Base-by-base conservation (phyloP, 2,797 vertebrate genomes). In the Phoebastria nigripes region DNA sequence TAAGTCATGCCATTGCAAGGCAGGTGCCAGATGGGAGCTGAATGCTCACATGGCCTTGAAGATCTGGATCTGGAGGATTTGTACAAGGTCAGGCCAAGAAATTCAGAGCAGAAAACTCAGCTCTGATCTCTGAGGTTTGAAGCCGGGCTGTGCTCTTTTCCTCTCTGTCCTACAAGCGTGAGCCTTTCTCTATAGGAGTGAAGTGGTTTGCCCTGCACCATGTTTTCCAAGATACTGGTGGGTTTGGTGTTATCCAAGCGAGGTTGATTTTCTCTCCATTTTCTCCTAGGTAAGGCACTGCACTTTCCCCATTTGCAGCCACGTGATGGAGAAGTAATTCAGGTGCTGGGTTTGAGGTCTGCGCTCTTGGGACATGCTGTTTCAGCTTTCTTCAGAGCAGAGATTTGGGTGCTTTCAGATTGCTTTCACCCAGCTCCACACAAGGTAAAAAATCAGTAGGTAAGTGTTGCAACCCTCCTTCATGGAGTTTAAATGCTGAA, bases 121-220 rank as follows among this genome's bases (percentile, higher is more conserved):
- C 12, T 76, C 70, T 26, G 8, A 37, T 25, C 42, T 24, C 72
- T 0, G 6, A 71, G 51, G 15, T 65, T 25, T 52, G 73, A 26
- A 84, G 44, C 24, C 15, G 58, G 16, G 51, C 80, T 46, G 28
- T 25, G 47, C 15, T 77, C 56, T 77, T 28, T 47, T 35, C 41
- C 47, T 47, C 31, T 33, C 63, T 28, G 17, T 62, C 72, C 71
- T 37, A 14, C 31, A 35, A 24, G 11, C 1, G 4, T 26, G 16
- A 61, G 24, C 20, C 22, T 56, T 37, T 16, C 37, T 42, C 18
- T 37, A 4, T 4, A 14, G 44, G 28, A 37, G 12, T 6, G 39
- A 67, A 74, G 46, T 0, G 0, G 6, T 56, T 72, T 12, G 8
- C 17, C 28, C 33, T 11, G 44, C 51, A 24, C 12, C 2, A 1